phyloP scores from a whole-genome alignment of 2,113 vertebrate genomes.

The Scatophagus argus region DNA sequence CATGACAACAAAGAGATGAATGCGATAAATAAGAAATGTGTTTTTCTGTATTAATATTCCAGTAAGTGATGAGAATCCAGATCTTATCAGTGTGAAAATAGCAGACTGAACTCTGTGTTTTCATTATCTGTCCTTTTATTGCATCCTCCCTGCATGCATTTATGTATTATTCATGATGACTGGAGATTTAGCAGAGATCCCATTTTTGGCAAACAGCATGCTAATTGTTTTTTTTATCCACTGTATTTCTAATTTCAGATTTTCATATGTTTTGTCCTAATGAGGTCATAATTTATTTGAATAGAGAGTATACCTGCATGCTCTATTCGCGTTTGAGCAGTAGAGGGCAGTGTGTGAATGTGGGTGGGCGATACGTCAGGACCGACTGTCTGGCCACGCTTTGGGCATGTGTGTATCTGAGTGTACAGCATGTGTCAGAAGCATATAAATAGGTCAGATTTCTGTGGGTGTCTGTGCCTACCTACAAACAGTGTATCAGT shows the following conservation, averaged over 20 bases:
- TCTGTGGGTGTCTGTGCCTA: conserved; percentile 10
- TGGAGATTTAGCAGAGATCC: not conserved
- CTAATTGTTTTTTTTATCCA: not conserved
- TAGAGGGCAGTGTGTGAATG: conserved; percentile 73
- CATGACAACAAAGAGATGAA: conserved; percentile 35
- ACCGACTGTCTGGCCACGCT: conserved; percentile 13
- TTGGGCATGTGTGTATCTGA: conserved; percentile 12
- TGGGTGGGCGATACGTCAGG: not conserved
- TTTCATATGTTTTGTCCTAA: not conserved
- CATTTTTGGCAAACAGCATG: not conserved
- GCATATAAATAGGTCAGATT: conserved; percentile 72
- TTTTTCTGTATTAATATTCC: conserved; percentile 30
- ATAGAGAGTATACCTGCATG: not conserved
- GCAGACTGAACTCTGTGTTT: conserved; percentile 21
- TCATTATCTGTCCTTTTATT: conserved; percentile 12
- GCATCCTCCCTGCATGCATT: not conserved
- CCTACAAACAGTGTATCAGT: conserved; percentile 18
- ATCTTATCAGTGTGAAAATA: conserved; percentile 20
- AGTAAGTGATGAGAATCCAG: conserved; percentile 24
- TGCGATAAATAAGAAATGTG: conserved; percentile 4
- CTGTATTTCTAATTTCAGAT: not conserved
- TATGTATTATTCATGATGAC: conserved; percentile 8
- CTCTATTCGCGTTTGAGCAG: conserved; percentile 42
- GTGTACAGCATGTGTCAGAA: conserved; percentile 39
- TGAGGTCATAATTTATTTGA: not conserved